Percentiles rank a stretch among this genome's conserved stretches.
Conservation (phyloP, 2,888 invertebrate species). For the Machimus rusticus region DNA sequence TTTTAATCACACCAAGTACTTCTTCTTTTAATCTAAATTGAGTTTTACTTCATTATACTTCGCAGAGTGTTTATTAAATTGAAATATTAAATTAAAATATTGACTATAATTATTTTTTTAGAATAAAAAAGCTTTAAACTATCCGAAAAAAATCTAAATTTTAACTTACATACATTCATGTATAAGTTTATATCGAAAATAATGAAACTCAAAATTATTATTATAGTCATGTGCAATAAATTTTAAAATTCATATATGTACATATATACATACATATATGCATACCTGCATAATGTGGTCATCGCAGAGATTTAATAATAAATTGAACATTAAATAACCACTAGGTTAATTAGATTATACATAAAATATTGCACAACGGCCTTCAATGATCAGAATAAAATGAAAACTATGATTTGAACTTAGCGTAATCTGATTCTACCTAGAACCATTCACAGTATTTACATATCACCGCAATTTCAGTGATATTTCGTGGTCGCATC, state of each 20-base stretch:
- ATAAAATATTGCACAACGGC: background rate
- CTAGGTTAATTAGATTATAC: background rate
- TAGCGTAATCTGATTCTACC: background rate
- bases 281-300: no score
- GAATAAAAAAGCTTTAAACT: no score
- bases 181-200: no score
- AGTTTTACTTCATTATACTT: background rate
- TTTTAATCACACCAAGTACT: background rate
- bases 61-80: no score
- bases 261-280: no score
- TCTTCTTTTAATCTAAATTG: background rate
- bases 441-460: background rate
- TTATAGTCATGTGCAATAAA: no score
- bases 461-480: background rate
- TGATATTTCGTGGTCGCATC: background rate
- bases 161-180: no score
- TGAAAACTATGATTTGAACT: background rate
- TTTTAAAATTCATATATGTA: no score
- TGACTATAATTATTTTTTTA: no score
- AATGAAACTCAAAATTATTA: no score
- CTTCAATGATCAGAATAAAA: background rate
- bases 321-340: background rate
- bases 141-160: no score
- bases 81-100: no score
- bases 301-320: background rate